Evolutionary conservation across 2,797 vertebrate species (phyloP).

Genomic region (Anolis apletophallus): DNA sequence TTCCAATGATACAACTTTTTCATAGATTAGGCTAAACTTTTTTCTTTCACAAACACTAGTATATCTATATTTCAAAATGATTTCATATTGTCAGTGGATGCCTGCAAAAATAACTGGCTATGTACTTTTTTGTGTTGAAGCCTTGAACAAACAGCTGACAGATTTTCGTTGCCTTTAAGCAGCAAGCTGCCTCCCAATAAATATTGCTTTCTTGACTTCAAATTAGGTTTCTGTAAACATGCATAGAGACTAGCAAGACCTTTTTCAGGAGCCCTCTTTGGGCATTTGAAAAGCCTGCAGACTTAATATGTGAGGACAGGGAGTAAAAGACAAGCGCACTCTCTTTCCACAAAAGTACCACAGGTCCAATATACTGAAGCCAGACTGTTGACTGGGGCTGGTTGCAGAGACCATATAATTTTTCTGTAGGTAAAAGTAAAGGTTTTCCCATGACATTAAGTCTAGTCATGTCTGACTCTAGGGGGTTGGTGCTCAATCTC

Average conservation of each 20-base stretch:
- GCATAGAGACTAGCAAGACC: constrained; percentile 21
- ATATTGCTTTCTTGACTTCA: constrained; percentile 59
- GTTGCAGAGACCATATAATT: too few relatives aligned
- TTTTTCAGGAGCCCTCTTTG: not conserved
- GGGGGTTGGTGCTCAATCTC: too few relatives aligned
- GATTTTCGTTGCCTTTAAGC: constrained; percentile 67
- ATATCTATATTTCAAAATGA: constrained; percentile 54
- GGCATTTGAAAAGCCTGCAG: not conserved
- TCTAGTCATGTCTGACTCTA: too few relatives aligned
- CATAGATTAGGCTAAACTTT: constrained; percentile 61
- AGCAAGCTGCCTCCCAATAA: constrained; percentile 70
- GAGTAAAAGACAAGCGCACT: not conserved
- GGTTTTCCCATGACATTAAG: too few relatives aligned
- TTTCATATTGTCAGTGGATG: constrained; percentile 58
- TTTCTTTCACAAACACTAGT: constrained; percentile 64
- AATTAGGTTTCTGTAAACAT: constrained; percentile 61
- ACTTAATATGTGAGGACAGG: not conserved
- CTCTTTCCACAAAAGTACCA: not conserved
- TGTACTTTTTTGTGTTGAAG: constrained; percentile 62
- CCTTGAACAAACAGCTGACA: constrained; percentile 62
- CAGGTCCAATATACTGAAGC: too few relatives aligned
- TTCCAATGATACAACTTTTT: constrained; percentile 59
- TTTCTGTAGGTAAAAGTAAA: too few relatives aligned
- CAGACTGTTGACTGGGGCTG: too few relatives aligned
- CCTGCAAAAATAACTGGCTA: constrained; percentile 61